Conservation (phyloP, 2,113 vertebrate genomes). For the Apodemus speciosus region DNA sequence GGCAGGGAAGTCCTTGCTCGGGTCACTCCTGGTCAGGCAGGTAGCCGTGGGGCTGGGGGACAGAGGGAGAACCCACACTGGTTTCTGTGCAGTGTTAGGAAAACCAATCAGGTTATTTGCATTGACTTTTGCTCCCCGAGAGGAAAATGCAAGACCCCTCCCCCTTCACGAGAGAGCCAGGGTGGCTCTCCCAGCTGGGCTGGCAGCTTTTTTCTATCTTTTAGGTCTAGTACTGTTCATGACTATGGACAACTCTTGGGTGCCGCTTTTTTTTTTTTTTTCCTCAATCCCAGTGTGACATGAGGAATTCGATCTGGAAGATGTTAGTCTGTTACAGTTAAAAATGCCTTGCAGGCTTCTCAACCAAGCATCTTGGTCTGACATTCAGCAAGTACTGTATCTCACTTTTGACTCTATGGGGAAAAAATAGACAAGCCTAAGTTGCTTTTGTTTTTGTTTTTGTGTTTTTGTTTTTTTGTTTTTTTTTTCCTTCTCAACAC, state of each 20-base stretch:
- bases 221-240: conserved; percentile 89
- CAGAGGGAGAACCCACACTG: conserved; percentile 53
- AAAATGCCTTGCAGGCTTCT: conserved; percentile 91
- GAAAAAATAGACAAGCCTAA: conserved; percentile 80
- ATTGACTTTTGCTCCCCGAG: conserved; percentile 83
- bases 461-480: conserved; percentile 59
- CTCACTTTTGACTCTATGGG: conserved; percentile 88
- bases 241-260: conserved; percentile 85
- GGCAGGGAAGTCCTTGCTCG: conserved; percentile 44
- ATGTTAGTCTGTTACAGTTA: conserved; percentile 89
- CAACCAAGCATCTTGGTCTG: conserved; percentile 89
- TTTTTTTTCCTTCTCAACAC: conserved; percentile 85
- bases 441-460: conserved; percentile 74
- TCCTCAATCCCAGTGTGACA: conserved; percentile 77
- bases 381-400: conserved; percentile 95
- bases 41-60: not conserved
- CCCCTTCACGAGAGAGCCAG: conserved; percentile 81
- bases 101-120: conserved; percentile 77
- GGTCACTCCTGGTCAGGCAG: not conserved
- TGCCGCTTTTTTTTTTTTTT: conserved; percentile 85
- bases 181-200: conserved; percentile 77
- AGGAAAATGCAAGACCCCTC: conserved; percentile 74
- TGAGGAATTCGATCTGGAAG: conserved; percentile 85
- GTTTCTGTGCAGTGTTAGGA: conserved; percentile 84
- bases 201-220: conserved; percentile 84